Evolutionary conservation across 1,140 invertebrate species (phyloP), one percentile per base, ranked within the genome.

Genomic region (Melitaea cinxia): DNA sequence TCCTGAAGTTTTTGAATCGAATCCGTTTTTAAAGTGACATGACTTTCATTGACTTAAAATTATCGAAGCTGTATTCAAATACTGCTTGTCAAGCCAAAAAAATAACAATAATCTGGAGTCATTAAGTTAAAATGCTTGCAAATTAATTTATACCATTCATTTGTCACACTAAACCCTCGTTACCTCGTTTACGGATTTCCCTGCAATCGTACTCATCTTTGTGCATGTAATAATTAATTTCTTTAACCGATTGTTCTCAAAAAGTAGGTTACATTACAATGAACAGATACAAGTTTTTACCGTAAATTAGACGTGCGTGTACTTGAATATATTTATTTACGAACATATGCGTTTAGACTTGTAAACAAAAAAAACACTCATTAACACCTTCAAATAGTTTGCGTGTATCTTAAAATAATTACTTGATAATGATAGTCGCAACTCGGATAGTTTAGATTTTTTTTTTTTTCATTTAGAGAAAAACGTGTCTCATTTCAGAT

Each of bases 301-400:
- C 39, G 39, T 39, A 45, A 45, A 57, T 30, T 57, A 57, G 39
- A 45, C 23, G 24, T 28, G 55, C 39, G 55, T 57, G 55, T 42
- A 57, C 24, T 57, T 23, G 15, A 17, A 12, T 42, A 42, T 9
- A 15, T 4, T 23, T 47, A 47, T 21, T 23, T 6, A 47, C 19
- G 19, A 23, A 19, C 42, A 7, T 23, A 23, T 10, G 17, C 17
- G 42, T 23, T 12, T 47, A 12, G 12, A 12, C 9, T n/a, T 23
- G 17, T 15, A n/a, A 47, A 47, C 42, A 21, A 47, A 47, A 17
- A 47, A 47, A 47, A 47, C 14, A 21, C 9, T 47, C 42, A 10
- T 47, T 47, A 47, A 47, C 42, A 47, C 49, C 26, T 52, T 52
- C 49, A 28, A n/a, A 15, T 10, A n/a, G 19, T 47, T 12, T 47